These are phyloP conservation scores for Rousettus leschenaultii DNA, from an alignment of 2,113 vertebrate species.

Conservation along the genomic window DNA sequence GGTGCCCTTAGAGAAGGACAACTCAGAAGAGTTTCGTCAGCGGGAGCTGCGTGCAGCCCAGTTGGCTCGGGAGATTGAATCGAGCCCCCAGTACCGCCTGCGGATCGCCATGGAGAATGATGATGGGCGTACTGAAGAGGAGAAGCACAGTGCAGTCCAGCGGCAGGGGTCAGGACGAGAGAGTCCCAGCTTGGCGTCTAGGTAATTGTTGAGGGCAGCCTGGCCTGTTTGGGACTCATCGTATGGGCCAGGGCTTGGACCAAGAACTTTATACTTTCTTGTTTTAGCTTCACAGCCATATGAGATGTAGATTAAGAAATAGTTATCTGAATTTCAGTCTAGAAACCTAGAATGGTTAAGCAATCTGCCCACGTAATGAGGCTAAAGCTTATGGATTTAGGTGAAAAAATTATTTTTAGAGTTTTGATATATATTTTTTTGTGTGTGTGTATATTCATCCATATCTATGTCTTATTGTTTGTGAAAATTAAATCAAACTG, in stretches of 20 bases:
- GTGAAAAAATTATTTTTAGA: background rate
- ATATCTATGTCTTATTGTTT: background rate
- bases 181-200: constrained; percentile 79
- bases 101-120: constrained; percentile 91
- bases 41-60: constrained; percentile 90
- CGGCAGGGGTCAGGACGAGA: constrained; percentile 82
- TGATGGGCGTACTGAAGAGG: constrained; percentile 90
- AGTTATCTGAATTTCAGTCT: background rate
- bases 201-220: constrained; percentile 37
- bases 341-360: background rate
- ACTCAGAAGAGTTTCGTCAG: constrained; percentile 88
- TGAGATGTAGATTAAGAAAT: background rate
- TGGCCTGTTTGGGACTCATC: background rate
- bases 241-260: background rate
- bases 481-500: background rate
- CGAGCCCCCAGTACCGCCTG: constrained; percentile 90
- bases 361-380: background rate
- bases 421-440: background rate
- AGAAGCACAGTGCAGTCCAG: constrained; percentile 89
- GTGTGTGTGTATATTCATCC: background rate
- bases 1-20: constrained; percentile 90
- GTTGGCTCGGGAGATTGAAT: constrained; percentile 92
- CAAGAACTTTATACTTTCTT: background rate
- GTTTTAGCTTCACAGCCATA: background rate
- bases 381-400: background rate